Percentiles rank a stretch among this genome's conserved stretches.
Evolutionary conservation across 23 tunicate genomes (phyloP).

Genomic region (Ascidia mentula): DNA sequence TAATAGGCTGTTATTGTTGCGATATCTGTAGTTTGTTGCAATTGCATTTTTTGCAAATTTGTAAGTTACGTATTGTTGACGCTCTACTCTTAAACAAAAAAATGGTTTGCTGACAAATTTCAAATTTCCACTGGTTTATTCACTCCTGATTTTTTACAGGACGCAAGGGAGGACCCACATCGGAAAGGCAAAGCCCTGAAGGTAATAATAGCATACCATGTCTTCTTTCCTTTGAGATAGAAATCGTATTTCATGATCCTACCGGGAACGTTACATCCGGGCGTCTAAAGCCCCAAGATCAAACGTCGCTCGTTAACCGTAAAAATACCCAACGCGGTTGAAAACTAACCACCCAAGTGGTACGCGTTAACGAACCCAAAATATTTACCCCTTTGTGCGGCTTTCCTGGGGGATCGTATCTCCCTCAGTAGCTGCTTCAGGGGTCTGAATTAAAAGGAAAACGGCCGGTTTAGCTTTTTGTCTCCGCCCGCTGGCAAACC

Average conservation of each 20-base stretch:
- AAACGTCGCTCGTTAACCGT: too few species aligned
- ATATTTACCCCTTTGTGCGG: slow-evolving; percentile 5
- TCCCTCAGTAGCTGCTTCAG: too few species aligned
- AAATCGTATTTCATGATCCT: background rate
- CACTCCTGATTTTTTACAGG: background rate
- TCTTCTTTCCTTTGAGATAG: background rate
- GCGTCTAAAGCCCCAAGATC: too few species aligned
- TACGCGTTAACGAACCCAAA: slow-evolving; percentile 7
- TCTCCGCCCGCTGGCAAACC: too few species aligned
- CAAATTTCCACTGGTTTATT: too few species aligned
- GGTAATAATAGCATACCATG: background rate
- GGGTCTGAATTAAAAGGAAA: background rate
- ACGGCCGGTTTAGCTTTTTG: background rate
- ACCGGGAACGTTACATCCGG: background rate
- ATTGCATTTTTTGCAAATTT: too few species aligned
- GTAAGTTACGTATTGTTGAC: too few species aligned
- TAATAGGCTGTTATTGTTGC: too few species aligned
- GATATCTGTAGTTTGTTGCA: too few species aligned
- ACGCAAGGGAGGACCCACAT: background rate
- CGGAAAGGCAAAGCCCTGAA: slow-evolving; percentile 7
- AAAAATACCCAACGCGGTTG: background rate
- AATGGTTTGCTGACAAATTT: too few species aligned
- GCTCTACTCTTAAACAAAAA: too few species aligned
- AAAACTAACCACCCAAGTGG: background rate
- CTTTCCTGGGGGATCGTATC: slow-evolving; percentile 6